Evolutionary conservation across 2,888 invertebrate genomes (phyloP).

Genomic region (Drosophila maculinotata): DNA sequence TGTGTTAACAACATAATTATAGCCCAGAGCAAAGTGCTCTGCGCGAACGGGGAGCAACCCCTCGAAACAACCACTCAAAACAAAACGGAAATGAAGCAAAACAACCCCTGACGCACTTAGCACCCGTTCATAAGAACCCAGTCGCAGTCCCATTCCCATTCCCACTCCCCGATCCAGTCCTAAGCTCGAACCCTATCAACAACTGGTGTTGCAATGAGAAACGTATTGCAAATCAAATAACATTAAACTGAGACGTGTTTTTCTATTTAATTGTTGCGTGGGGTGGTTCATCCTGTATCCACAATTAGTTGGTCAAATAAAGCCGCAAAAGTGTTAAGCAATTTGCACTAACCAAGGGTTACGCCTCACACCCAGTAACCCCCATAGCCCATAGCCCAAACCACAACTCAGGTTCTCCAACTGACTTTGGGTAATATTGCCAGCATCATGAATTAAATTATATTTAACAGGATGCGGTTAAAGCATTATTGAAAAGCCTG

Average conservation of each 20-base stretch:
- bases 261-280: constrained; percentile 30
- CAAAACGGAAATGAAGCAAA: constrained; percentile 74
- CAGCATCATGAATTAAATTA: neutral
- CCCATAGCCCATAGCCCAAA: neutral
- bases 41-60: constrained; percentile 61
- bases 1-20: constrained; percentile 84
- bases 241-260: constrained; percentile 73
- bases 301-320: constrained; percentile 80
- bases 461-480: too few species aligned
- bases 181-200: constrained; percentile 30
- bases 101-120: constrained; percentile 66
- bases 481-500: too few species aligned
- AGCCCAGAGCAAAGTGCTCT: constrained; percentile 76
- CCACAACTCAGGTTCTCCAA: constrained; percentile 1
- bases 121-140: constrained; percentile 52
- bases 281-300: constrained; percentile 50
- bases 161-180: constrained; percentile 3
- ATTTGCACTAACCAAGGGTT: constrained; percentile 70
- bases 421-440: neutral
- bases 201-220: constrained; percentile 72
- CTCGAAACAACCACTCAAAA: constrained; percentile 69
- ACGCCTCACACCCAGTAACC: constrained; percentile 10
- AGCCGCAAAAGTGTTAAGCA: constrained; percentile 78
- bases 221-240: constrained; percentile 81
- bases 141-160: constrained; percentile 15